A percentile compares a stretch with the other conserved stretches of the same genome.
Conservation (phyloP, 2,888 invertebrate species). For the Nysson spinosus region DNA sequence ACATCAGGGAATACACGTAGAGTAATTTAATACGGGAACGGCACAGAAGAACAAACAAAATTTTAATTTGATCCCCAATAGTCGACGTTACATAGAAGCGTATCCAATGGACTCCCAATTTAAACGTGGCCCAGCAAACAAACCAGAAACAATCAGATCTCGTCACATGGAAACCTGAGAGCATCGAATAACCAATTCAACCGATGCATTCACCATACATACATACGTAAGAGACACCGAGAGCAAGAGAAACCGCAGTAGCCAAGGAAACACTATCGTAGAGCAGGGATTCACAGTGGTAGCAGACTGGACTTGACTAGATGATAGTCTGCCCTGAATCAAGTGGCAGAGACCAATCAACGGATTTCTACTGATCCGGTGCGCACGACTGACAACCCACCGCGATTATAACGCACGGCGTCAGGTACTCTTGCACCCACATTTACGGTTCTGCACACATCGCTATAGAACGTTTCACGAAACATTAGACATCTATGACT, state of each 20-base stretch:
- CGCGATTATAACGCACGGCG: slow-evolving; percentile 69
- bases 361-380: slow-evolving; percentile 69
- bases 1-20: background rate
- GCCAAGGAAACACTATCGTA: slow-evolving; percentile 26
- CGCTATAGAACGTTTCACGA: slow-evolving; percentile 28
- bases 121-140: slow-evolving; percentile 27
- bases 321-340: slow-evolving; percentile 54
- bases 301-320: slow-evolving; percentile 28
- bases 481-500: background rate
- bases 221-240: background rate
- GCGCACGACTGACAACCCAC: slow-evolving; percentile 63
- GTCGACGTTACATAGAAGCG: background rate
- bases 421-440: slow-evolving; percentile 26
- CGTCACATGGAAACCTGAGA: slow-evolving; percentile 28
- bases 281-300: slow-evolving; percentile 25
- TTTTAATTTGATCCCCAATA: slow-evolving; percentile 20
- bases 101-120: background rate
- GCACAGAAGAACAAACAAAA: background rate
- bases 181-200: slow-evolving; percentile 51
- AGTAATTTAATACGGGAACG: slow-evolving; percentile 6
- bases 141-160: slow-evolving; percentile 49
- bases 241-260: slow-evolving; percentile 47
- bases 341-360: slow-evolving; percentile 71
- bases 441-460: slow-evolving; percentile 13
- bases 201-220: slow-evolving; percentile 4